Conservation (phyloP, 2,888 invertebrate species). For the Lamellibrachia satsuma region DNA sequence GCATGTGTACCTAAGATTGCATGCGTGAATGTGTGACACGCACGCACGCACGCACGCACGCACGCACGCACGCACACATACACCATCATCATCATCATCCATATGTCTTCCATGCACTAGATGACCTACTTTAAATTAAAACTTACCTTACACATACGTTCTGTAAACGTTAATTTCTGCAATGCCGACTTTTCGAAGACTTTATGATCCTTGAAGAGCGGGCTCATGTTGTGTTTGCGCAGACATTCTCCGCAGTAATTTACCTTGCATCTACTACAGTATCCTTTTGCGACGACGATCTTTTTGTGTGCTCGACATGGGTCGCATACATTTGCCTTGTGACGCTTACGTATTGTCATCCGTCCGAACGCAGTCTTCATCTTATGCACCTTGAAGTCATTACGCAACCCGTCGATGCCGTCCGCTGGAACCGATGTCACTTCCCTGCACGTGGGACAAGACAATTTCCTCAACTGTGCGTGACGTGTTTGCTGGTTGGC, state of each 20-base stretch:
- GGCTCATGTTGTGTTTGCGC: constrained; percentile 38
- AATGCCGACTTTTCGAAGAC: constrained; percentile 26
- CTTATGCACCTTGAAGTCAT: constrained; percentile 42
- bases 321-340: background rate
- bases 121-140: background rate
- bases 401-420: constrained; percentile 41
- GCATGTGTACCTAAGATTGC: too few relatives aligned
- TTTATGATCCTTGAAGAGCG: constrained; percentile 40
- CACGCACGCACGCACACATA: background rate
- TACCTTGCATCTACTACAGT: constrained; percentile 41
- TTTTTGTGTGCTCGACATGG: background rate
- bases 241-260: constrained; percentile 42
- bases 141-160: background rate
- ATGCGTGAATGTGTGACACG: too few relatives aligned
- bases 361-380: background rate
- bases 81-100: too few relatives aligned
- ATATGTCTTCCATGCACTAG: background rate
- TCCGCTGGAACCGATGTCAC: constrained; percentile 40
- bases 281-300: constrained; percentile 21
- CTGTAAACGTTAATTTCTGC: background rate
- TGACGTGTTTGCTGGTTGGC: constrained; percentile 39
- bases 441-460: constrained; percentile 46
- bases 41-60: background rate
- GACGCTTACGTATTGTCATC: background rate
- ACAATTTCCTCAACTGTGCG: constrained; percentile 39